A percentile compares a stretch with the other conserved stretches of the same genome.
phyloP scores from a whole-genome alignment of 2,113 vertebrate species.

The Corapipo altera region DNA sequence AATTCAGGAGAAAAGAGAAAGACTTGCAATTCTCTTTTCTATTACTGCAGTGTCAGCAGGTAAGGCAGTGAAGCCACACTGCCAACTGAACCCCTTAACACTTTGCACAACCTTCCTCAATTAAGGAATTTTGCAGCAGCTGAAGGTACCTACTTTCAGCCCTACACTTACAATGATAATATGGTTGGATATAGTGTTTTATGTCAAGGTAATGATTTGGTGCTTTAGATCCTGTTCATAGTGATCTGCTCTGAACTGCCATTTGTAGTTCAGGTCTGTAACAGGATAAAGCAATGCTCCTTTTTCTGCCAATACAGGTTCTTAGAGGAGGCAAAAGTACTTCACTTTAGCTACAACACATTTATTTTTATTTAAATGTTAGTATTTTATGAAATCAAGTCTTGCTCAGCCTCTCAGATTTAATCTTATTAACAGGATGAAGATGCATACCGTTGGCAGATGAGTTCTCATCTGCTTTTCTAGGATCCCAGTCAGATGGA shows the following conservation, averaged over 20 bases:
- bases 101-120: background rate
- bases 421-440: background rate
- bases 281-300: background rate
- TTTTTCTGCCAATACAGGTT: background rate
- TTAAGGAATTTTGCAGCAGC: background rate
- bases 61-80: background rate
- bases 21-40: background rate
- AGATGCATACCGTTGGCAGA: background rate
- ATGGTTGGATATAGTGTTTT: background rate
- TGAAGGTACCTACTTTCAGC: background rate
- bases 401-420: background rate
- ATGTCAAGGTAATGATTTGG: background rate
- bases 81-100: background rate
- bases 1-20: background rate
- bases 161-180: background rate
- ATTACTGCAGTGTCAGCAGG: background rate
- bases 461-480: background rate
- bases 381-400: background rate
- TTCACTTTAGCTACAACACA: background rate
- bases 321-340: background rate
- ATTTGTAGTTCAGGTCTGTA: background rate
- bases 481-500: background rate
- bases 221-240: accelerated
- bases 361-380: background rate
- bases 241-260: background rate